A percentile compares a stretch with the other conserved stretches of the same genome.
Conservation (phyloP, 1,140 invertebrate genomes). For the Diorhabda carinulata region DNA sequence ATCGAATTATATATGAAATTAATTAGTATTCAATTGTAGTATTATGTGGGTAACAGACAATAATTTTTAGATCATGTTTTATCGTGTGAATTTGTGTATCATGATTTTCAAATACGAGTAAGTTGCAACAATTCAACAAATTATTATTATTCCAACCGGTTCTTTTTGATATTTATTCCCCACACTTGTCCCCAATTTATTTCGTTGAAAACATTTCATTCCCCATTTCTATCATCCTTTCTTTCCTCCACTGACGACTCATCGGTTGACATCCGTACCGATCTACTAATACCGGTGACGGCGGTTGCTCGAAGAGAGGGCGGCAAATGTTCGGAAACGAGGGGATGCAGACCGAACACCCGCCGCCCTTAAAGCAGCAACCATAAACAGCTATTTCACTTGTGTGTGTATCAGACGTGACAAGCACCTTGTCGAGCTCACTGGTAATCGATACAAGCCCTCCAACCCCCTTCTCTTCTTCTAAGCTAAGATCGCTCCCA, state of each 20-base stretch:
- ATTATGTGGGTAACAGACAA: too few species aligned
- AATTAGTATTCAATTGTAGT: too few species aligned
- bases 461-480: not conserved
- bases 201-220: too few species aligned
- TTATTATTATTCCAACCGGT: too few species aligned
- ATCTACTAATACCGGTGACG: constrained; percentile 6
- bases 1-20: too few species aligned
- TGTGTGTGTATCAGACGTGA: constrained; percentile 21
- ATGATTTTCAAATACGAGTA: too few species aligned
- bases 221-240: not conserved
- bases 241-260: not conserved
- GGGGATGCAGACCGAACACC: not conserved
- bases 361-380: constrained; percentile 7
- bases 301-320: constrained; percentile 6
- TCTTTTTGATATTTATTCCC: too few species aligned
- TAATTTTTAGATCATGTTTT: too few species aligned
- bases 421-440: constrained; percentile 20
- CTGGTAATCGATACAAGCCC: constrained; percentile 18
- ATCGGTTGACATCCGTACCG: constrained; percentile 13
- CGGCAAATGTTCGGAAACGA: not conserved
- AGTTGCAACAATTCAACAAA: too few species aligned
- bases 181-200: too few species aligned
- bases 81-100: too few species aligned
- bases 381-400: constrained; percentile 22
- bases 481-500: not conserved